Evolutionary conservation across 2,888 invertebrate species (phyloP).

Genomic region (Eurois occulta): DNA sequence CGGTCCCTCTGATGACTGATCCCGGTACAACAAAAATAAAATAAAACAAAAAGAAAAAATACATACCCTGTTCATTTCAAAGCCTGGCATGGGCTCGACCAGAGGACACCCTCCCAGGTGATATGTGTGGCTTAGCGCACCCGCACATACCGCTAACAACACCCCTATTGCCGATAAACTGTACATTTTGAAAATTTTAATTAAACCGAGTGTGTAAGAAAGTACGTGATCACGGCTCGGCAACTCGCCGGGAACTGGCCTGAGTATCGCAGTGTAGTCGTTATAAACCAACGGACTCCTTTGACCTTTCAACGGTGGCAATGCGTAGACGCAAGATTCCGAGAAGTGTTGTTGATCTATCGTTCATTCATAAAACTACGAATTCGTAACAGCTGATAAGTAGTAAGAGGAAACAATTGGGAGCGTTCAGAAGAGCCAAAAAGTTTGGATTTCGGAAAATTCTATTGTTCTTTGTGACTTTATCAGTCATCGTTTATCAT

Average conservation of each 20-base stretch:
- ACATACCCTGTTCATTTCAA: slow-evolving; percentile 92
- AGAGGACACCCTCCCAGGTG: slow-evolving; percentile 94
- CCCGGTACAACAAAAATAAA: slow-evolving; percentile 30
- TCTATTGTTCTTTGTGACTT: background rate
- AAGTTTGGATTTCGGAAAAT: background rate
- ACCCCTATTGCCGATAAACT: slow-evolving; percentile 71
- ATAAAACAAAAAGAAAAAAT: slow-evolving; percentile 7
- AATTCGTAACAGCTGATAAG: slow-evolving; percentile 39
- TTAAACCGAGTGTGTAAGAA: background rate
- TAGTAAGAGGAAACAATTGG: slow-evolving; percentile 25
- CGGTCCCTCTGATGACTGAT: slow-evolving; percentile 6
- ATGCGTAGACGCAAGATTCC: slow-evolving; percentile 47
- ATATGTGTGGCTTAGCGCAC: slow-evolving; percentile 91
- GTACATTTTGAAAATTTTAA: slow-evolving; percentile 70
- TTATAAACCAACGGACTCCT: slow-evolving; percentile 61
- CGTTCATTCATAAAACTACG: slow-evolving; percentile 57
- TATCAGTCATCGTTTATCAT: slow-evolving; percentile 6
- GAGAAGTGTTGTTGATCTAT: slow-evolving; percentile 56
- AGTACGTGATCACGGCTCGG: slow-evolving; percentile 26
- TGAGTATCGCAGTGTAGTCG: slow-evolving; percentile 30
- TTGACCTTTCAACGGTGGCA: slow-evolving; percentile 62
- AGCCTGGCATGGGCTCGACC: slow-evolving; percentile 93
- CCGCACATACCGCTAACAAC: slow-evolving; percentile 77
- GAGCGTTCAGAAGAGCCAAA: background rate
- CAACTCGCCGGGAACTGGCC: slow-evolving; percentile 51